A percentile compares a stretch with the other conserved stretches of the same genome.
phyloP scores from a whole-genome alignment of 2,797 vertebrate species.

The Neosilurus hyrtlii region DNA sequence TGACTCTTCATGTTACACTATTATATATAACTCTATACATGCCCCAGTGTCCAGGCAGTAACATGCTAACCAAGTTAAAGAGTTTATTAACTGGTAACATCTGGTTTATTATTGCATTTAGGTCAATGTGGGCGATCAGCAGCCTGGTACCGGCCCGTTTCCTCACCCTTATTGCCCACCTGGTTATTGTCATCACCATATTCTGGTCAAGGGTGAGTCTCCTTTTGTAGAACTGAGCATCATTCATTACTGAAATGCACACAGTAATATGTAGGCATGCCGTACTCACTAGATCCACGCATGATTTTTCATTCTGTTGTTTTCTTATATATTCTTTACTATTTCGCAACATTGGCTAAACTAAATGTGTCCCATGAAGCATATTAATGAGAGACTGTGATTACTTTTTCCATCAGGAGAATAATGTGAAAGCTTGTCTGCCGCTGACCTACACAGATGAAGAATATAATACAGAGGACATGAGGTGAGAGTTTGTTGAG shows the following conservation, averaged over 20 bases:
- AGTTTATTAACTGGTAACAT: not conserved
- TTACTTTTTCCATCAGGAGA: constrained; percentile 68
- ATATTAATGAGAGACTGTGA: not conserved
- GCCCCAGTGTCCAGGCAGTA: not conserved
- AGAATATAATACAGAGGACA: constrained; percentile 76
- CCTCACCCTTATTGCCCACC: constrained; percentile 81
- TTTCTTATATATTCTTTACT: not conserved
- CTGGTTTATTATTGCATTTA: not conserved
- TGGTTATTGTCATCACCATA: constrained; percentile 86
- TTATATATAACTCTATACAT: too few species aligned
- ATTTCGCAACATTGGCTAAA: not conserved
- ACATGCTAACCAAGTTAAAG: not conserved
- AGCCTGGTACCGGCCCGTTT: constrained; percentile 85
- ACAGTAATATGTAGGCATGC: not conserved
- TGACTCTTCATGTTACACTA: too few species aligned
- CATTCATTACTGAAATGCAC: not conserved
- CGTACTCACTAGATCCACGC: not conserved
- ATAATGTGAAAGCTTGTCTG: constrained; percentile 81
- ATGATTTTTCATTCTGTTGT: too few species aligned
- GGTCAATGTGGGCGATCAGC: constrained; percentile 61
- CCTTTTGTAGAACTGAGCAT: not conserved
- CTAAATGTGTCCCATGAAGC: not conserved
- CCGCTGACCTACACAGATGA: constrained; percentile 78
- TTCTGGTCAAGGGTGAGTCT: constrained; percentile 87
- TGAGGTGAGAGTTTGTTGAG: constrained; percentile 67